phyloP scores from a whole-genome alignment of 2,113 vertebrate species.

The Speoplatyrhinus poulsoni region DNA sequence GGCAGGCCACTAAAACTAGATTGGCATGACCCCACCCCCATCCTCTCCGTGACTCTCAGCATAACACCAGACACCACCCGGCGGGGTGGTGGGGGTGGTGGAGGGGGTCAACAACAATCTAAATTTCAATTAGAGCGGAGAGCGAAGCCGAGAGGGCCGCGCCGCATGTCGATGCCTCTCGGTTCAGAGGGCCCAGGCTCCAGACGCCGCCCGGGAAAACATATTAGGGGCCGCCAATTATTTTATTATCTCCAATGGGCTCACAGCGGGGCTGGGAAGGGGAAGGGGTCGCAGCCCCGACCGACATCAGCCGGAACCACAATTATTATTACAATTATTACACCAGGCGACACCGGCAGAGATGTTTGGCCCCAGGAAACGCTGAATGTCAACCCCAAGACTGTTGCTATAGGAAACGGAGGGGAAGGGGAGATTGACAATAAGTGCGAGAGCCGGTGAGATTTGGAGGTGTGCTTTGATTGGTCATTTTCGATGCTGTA shows the following conservation, averaged over 20 bases:
- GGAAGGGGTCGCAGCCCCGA: slow-evolving; percentile 23
- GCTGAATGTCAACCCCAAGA: slow-evolving; percentile 58
- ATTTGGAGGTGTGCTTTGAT: background rate
- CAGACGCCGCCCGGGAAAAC: slow-evolving; percentile 23
- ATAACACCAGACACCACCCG: slow-evolving; percentile 43
- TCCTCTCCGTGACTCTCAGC: background rate
- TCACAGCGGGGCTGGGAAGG: slow-evolving; percentile 34
- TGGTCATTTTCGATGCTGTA: too few species aligned
- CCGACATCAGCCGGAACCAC: slow-evolving; percentile 61
- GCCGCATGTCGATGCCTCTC: slow-evolving; percentile 53
- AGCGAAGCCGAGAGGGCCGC: slow-evolving; percentile 49
- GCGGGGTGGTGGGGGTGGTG: background rate
- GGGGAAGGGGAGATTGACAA: slow-evolving; percentile 48
- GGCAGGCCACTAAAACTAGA: slow-evolving; percentile 21
- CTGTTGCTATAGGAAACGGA: slow-evolving; percentile 52
- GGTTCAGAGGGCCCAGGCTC: slow-evolving; percentile 46
- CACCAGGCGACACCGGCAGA: slow-evolving; percentile 42
- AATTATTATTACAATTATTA: slow-evolving; percentile 74
- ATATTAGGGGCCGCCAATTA: slow-evolving; percentile 63
- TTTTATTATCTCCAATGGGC: slow-evolving; percentile 69
- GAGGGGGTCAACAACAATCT: slow-evolving; percentile 66
- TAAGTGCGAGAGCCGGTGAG: slow-evolving; percentile 13
- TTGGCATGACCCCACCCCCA: slow-evolving; percentile 31
- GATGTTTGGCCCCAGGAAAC: slow-evolving; percentile 46
- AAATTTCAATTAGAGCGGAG: slow-evolving; percentile 69